Base-by-base conservation (phyloP, 2,888 invertebrate genomes). In the Noctua janthina region DNA sequence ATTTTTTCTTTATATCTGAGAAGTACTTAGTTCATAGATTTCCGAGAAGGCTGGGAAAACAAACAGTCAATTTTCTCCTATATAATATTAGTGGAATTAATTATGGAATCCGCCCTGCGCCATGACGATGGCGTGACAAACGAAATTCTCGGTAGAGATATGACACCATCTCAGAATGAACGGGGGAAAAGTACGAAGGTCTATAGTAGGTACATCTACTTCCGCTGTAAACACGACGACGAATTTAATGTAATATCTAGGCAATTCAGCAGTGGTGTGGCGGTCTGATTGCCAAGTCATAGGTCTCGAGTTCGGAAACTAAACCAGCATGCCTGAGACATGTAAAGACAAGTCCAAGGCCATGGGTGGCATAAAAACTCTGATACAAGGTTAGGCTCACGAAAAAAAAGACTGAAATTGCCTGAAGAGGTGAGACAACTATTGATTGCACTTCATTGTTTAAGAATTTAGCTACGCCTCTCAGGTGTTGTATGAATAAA, bases 111-210 rank as follows among this genome's bases (percentile, higher is more conserved):
- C 67, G 71, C 78, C 82, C 75, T 74, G 13, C 67, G 35, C 54
- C 39, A 35, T 85, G 67, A 17, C 56, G 35, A 67, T 87, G 74
- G 78, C 91, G 82, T 89, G 86, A 86, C 87, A 74, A 85, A 81
- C 71, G 8, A 66, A 86, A 67, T 90, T 90, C 90, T 88, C 46
- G 13, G 89, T 89, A 89, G 43, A 78, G 75, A 87, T 87, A 75
- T 82, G 84, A 85, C 76, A 69, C 78, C 75, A 82, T 83, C 77
- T 78, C 59, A 73, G 80, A 83, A 82, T 69, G 43, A 54, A 59
- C 76, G 67, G 69, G 83, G 87, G 83, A 88, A 89, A 85, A 86
- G 69, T 84, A 87, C 84, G 43, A 39, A 74, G 46, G 43, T 75
- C 73, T 39, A 64, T 56, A 74, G 29, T 46, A 46, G 43, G 43